Evolutionary conservation across 1,140 invertebrate genomes (phyloP), one percentile per base, ranked within the genome.

Genomic region (Drosophila nasuta): DNA sequence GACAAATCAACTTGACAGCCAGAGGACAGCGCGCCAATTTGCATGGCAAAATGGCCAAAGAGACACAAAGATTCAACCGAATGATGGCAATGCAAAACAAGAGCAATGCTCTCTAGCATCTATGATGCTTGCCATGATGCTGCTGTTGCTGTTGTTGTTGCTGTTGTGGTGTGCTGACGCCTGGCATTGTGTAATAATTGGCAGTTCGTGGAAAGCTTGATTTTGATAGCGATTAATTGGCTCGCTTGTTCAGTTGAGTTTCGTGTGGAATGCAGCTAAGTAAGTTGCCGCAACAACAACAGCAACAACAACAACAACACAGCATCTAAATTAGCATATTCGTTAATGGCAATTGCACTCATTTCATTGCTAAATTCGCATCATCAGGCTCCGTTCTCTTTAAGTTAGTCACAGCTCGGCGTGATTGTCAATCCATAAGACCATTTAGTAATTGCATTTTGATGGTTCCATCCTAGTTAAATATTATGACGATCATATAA

Each of bases 1-100:
- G 83, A 87, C 83, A 87, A 87, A 87, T 87, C 85, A 87, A 87
- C 83, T 87, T 87, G 83, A 87, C 83, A 87, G 83, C 85, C 80
- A 87, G 83, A 81, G 46, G 43, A 74, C 72, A 75, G 66, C 62
- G 79, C 66, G 73, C 82, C 83, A 87, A 87, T 87, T 87, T 87
- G 83, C 83, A 87, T 87, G 72, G 73, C 83, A 81, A 80, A 75
- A 82, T 86, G 82, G 82, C 64, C 68, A 70, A 38, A 38, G 35
- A 64, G 54, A 35, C 52, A 25, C 20, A 52, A 66, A 83, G 82
- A 85, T 81, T 79, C 77, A 73, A 54, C 41, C 75, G 75, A 75
- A 79, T 71, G 71, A 49, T 75, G 57, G 46, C 62, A 56, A 74
- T 82, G 76, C 62, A 74, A 63, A 76, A 79, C 68, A 45, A 82